These are phyloP conservation scores for Alectura lathami DNA, from an alignment of 2,113 vertebrate genomes.

Conservation along the genomic window DNA sequence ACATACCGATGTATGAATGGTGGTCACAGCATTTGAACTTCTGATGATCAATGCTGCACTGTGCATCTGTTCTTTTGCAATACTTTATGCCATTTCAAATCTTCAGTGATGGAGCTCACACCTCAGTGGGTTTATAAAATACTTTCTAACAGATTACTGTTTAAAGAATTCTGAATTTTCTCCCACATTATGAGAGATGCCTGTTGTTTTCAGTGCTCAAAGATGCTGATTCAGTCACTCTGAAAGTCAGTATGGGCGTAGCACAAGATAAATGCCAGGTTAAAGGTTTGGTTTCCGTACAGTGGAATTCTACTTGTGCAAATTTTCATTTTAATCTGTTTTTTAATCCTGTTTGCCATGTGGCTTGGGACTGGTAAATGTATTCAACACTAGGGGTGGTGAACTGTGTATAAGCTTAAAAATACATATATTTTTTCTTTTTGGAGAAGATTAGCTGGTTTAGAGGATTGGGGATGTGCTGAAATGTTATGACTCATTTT, in stretches of 20 bases:
- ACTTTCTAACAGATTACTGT: neutral
- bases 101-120: neutral
- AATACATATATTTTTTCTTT: neutral
- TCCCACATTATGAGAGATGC: neutral
- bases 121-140: neutral
- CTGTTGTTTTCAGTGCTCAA: neutral
- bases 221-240: neutral
- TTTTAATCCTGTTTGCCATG: neutral
- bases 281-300: neutral
- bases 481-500: neutral
- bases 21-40: neutral
- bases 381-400: neutral
- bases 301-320: neutral
- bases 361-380: neutral
- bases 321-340: neutral
- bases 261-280: neutral
- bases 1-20: neutral
- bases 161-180: neutral
- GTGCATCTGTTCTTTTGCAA: neutral
- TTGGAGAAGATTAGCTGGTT: neutral
- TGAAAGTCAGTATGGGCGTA: neutral
- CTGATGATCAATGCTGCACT: neutral
- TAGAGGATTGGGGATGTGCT: neutral
- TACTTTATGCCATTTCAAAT: neutral
- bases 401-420: neutral